Evolutionary conservation across 2,113 vertebrate genomes (phyloP), one percentile per base, ranked within the genome.

Genomic region (Shinisaurus crocodilurus): DNA sequence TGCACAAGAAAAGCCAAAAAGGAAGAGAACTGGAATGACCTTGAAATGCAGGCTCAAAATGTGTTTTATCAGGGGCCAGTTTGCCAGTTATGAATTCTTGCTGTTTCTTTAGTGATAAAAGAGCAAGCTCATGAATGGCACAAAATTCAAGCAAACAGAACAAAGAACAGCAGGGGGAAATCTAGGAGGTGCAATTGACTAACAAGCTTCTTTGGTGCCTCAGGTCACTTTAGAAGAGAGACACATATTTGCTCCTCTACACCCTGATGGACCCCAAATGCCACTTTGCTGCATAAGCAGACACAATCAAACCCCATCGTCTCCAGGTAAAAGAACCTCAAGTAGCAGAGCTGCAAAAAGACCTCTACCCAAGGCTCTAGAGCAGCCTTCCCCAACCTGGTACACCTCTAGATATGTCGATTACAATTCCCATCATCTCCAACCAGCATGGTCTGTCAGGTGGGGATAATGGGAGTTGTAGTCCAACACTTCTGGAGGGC

Each of bases 141-240:
- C 0, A 20, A 0, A 0, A 0, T 27, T 77, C n/a, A 65, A 32
- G 5, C n/a, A 8, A 25, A n/a, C 6, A 4, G 75, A 57, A 0
- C 45, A 37, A 90, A n/a, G 0, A 0, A 92, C 50, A 87, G 10
- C 83, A 82, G 70, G 84, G 82, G 83, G 50, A 43, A 5, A 0
- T 70, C 85, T 20, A 63, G 70, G 32, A 69, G 18, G 2, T 67
- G 85, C 50, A 1, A 50, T 75, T n/a, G 15, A 20, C 15, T 4
- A 12, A 81, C 1, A 34, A 57, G 10, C 5, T 15, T 6, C 15
- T 80, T 79, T 76, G 18, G 18, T 40, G 18, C 75, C 40, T 75
- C 34, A 72, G 70, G 32, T n/a, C 43, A 48, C 77, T 40, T 5
- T 34, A 32, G 12, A 34, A 50, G 77, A 80, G 77, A 63, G 18